Evolutionary conservation across 2,888 invertebrate species (phyloP).

Genomic region (Prosopocoilus inquinatus): DNA sequence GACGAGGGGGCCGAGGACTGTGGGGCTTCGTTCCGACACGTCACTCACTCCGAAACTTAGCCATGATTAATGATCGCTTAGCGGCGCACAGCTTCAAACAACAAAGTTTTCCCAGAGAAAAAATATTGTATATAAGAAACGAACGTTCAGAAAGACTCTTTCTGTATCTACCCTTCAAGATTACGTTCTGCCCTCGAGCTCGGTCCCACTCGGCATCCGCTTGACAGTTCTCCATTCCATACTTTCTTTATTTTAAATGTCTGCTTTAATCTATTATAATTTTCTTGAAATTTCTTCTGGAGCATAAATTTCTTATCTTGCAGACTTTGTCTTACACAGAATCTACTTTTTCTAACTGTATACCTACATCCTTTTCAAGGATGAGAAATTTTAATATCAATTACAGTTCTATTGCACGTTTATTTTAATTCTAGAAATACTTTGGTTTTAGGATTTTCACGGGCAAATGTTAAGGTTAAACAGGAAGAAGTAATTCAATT

Average conservation of each 20-base stretch:
- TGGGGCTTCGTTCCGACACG: conserved; percentile 47
- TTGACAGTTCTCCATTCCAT: conserved; percentile 34
- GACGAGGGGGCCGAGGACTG: conserved; percentile 43
- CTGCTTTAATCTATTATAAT: conserved; percentile 25
- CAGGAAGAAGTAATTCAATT: too few relatives aligned
- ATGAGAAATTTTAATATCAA: too few relatives aligned
- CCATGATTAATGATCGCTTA: conserved; percentile 60
- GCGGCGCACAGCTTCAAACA: conserved; percentile 59
- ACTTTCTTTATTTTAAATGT: conserved; percentile 32
- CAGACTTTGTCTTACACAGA: too few relatives aligned
- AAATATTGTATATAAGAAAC: conserved; percentile 54
- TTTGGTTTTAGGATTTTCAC: too few relatives aligned
- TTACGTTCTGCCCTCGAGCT: conserved; percentile 44
- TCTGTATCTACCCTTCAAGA: conserved; percentile 54
- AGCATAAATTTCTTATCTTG: too few relatives aligned
- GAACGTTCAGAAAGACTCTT: conserved; percentile 52
- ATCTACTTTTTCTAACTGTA: too few relatives aligned
- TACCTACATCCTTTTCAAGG: too few relatives aligned
- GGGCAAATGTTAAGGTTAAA: too few relatives aligned
- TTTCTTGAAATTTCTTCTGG: not conserved
- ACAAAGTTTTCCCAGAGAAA: conserved; percentile 64
- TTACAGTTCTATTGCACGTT: too few relatives aligned
- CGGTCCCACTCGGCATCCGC: conserved; percentile 32
- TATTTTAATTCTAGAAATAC: too few relatives aligned
- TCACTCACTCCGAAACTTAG: conserved; percentile 56